Evolutionary conservation across 2,797 vertebrate genomes (phyloP), one percentile per base, ranked within the genome.

Genomic region (Taeniopygia guttata): DNA sequence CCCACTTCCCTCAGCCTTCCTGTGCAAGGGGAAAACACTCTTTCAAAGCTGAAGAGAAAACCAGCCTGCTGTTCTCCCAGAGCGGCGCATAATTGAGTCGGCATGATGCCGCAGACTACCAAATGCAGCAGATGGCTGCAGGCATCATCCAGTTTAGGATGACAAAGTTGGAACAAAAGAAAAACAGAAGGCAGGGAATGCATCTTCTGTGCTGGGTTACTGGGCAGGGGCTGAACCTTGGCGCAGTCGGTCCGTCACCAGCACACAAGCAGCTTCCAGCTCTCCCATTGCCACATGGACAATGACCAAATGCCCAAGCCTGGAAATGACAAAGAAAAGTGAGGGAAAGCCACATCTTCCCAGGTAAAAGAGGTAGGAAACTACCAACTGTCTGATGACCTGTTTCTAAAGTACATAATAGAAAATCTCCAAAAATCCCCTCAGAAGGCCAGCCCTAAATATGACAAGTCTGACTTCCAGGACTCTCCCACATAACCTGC

Each of bases 101-200:
- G 94, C 82, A 2, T 52, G 91, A 91, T 86, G 89, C 82, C 13
- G 6, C 92, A 43, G 55, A 88, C 82, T 56, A 89, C 94, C 73
- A 56, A 91, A 56, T 1, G n/a, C 76, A 94, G 94, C 94, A 96
- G 94, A 96, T 92, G 95, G 95, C 94, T 94, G 89, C 45, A 91
- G 85, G 94, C 96, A 96, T 45, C 95, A 94, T 78, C 93, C 93
- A 96, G 94, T 95, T 96, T 95, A 90, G 95, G 94, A 96, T 94
- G 96, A 96, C 93, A 93, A 93, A 96, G 95, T 91, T 90, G 3
- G 51, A 94, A 96, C 95, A 94, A 90, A 94, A 94, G 94, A 19
- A 85, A 96, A 91, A 72, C 93, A 95, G 94, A 94, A 96, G 94
- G 93, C 79, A 84, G 76, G 51, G 89, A 96, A 58, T 3, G 5